Percentiles rank a stretch among this genome's conserved stretches.
Evolutionary conservation across 2,797 vertebrate genomes (phyloP).

Genomic region (Parauchenoglanis punctatus): DNA sequence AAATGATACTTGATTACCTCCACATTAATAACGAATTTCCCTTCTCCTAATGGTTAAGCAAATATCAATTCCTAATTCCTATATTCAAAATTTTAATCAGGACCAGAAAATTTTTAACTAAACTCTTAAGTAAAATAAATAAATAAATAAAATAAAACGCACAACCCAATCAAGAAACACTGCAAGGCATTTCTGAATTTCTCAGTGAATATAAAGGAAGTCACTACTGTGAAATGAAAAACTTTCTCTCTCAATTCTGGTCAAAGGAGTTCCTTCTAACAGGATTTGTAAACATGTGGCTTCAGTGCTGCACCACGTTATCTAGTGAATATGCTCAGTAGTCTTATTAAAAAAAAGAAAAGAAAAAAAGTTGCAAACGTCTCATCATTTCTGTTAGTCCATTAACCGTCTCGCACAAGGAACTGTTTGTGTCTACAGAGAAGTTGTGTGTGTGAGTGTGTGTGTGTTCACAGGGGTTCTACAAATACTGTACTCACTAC

Average conservation of each 20-base stretch:
- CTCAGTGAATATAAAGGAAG: neutral
- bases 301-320: neutral
- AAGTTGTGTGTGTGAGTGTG: slow-evolving; percentile 32
- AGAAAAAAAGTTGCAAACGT: neutral
- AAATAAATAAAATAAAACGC: neutral
- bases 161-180: neutral
- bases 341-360: slow-evolving; percentile 51
- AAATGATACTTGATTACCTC: neutral
- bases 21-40: neutral
- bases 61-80: neutral
- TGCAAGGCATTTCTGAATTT: too few relatives aligned
- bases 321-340: slow-evolving; percentile 56
- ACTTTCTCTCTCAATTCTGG: neutral
- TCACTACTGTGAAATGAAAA: neutral
- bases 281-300: neutral
- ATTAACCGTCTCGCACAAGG: slow-evolving; percentile 41
- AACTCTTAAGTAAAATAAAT: neutral
- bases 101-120: neutral
- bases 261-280: neutral
- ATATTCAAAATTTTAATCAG: neutral
- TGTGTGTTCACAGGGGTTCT: slow-evolving; percentile 67
- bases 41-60: neutral
- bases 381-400: slow-evolving; percentile 20
- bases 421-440: slow-evolving; percentile 17
- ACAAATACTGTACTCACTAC: slow-evolving; percentile 82